Conservation (phyloP, 2,797 vertebrate species). For the Mallotus villosus region DNA sequence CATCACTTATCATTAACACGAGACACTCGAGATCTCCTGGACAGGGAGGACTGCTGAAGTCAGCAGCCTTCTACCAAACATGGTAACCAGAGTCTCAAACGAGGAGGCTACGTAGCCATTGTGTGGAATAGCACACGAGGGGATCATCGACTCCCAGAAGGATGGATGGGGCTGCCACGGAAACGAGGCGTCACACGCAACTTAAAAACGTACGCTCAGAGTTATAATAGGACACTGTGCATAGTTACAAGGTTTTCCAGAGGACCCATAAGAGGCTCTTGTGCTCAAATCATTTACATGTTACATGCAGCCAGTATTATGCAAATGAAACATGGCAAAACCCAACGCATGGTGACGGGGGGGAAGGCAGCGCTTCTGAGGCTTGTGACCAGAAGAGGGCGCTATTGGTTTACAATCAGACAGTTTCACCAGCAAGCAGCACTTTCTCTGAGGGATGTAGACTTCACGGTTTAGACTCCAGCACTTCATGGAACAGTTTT, state of each 20-base stretch:
- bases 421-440: neutral
- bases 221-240: no score
- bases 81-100: neutral
- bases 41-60: neutral
- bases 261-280: neutral
- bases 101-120: neutral
- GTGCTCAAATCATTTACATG: neutral
- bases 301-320: neutral
- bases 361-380: neutral
- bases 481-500: no score
- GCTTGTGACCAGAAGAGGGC: constrained; percentile 50
- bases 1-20: neutral
- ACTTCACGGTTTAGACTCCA: no score
- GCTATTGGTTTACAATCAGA: constrained; percentile 30
- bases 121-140: no score
- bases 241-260: neutral
- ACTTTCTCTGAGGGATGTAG: neutral
- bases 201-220: neutral
- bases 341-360: neutral
- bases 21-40: neutral
- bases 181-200: neutral
- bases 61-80: neutral
- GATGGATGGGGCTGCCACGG: constrained; percentile 8
- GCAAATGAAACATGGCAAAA: no score
- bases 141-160: neutral